Percentiles rank a stretch among this genome's conserved stretches.
Conservation (phyloP, 2,797 vertebrate genomes). For the Pogoniulus pusillus region DNA sequence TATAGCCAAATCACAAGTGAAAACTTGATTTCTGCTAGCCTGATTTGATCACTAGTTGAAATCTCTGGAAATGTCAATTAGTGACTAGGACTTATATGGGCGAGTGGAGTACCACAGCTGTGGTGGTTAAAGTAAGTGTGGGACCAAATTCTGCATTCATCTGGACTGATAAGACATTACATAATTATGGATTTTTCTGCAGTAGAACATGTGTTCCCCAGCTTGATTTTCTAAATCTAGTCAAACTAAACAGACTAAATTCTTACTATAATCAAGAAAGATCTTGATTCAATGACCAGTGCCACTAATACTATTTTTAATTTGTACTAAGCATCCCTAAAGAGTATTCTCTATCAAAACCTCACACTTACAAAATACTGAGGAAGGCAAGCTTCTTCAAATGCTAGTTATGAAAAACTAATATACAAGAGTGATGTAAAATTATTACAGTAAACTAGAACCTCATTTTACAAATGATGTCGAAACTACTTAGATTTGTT, state of each 20-base stretch:
- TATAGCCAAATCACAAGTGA: neutral
- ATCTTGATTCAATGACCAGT: too few relatives aligned
- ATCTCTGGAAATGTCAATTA: neutral
- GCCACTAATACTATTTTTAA: too few relatives aligned
- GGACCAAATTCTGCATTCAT: neutral
- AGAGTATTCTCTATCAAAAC: too few relatives aligned
- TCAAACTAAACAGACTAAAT: neutral
- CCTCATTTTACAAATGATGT: neutral
- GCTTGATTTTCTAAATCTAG: neutral
- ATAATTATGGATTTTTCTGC: neutral
- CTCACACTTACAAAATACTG: too few relatives aligned
- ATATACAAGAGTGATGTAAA: neutral
- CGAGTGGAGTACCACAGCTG: neutral
- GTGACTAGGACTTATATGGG: neutral
- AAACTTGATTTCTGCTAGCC: neutral
- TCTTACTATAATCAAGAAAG: neutral
- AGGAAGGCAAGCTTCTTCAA: too few relatives aligned
- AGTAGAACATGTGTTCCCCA: neutral
- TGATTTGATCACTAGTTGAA: neutral
- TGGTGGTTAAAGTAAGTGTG: accelerated
- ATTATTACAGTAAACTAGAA: neutral
- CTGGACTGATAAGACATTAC: neutral
- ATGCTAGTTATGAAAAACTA: neutral
- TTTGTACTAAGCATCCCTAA: too few relatives aligned
- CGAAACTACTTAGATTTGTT: neutral